Evolutionary conservation across 2,888 invertebrate species (phyloP).

Genomic region (Diaprepes abbreviatus): DNA sequence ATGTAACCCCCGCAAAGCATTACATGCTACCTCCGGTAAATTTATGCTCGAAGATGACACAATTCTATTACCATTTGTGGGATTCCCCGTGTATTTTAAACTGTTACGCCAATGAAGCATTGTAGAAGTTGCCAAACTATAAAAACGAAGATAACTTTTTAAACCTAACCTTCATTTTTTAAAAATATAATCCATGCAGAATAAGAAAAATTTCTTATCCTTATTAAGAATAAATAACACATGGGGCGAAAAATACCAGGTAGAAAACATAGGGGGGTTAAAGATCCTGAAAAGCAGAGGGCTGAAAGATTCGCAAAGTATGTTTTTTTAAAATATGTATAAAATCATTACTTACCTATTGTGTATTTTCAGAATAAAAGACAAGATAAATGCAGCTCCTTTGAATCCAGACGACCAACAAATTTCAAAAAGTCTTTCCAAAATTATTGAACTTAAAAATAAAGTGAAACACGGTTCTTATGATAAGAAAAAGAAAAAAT

Average conservation of each 20-base stretch:
- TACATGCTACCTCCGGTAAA: too few species aligned
- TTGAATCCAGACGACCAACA: conserved; percentile 78
- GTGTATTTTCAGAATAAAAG: conserved; percentile 72
- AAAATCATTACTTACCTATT: neutral
- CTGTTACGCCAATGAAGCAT: too few species aligned
- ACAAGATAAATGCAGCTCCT: conserved; percentile 83
- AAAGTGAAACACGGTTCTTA: conserved; percentile 61
- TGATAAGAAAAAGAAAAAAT: conserved; percentile 59
- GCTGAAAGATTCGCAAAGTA: conserved; percentile 76
- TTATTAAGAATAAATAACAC: conserved; percentile 35
- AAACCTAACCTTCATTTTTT: neutral
- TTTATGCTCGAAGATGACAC: too few species aligned
- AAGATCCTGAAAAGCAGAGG: conserved; percentile 82
- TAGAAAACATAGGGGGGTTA: conserved; percentile 83
- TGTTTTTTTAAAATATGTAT: neutral
- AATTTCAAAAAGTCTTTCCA: conserved; percentile 79
- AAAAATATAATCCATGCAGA: neutral
- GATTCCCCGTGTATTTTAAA: too few species aligned
- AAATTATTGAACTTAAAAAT: conserved; percentile 74
- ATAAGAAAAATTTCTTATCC: too few species aligned
- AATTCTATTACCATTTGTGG: too few species aligned
- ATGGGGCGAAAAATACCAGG: conserved; percentile 87
- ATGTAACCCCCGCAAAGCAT: too few species aligned
- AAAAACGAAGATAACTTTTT: neutral
- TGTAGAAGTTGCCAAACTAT: neutral